Evolutionary conservation across 2,888 invertebrate genomes (phyloP), one percentile per base, ranked within the genome.

Genomic region (Drosophila yooni): DNA sequence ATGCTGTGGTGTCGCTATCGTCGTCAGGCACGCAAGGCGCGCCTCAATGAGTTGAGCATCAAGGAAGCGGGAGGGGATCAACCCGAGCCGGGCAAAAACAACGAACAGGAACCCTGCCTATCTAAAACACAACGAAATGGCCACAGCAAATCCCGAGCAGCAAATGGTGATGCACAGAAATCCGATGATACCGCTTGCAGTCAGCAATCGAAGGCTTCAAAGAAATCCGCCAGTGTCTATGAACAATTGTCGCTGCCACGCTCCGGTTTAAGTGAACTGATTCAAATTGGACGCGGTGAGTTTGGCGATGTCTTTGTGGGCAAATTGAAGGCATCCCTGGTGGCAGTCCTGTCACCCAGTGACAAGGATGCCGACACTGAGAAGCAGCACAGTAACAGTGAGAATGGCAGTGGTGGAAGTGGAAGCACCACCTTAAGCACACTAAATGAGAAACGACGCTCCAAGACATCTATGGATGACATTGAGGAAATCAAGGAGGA

Each of bases 241-340:
- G 98, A 98, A 79, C 96, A 96, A 82, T 93, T 98, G 15, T 94
- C 96, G 0, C 94, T 97, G 56, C 96, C 97, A 0, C 94, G 98
- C 38, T 95, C 95, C 3, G 94, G 97, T 66, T 94, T 98, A 0
- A 95, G 95, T 0, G 96, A 97, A 29, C 93, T 95, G 2, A 94
- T 95, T 11, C 94, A 95, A 46, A 94, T 96, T 5, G 96, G 98
- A 25, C 96, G 98, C 31, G 98, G 99, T 1, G 97, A 98, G 86
- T 99, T 98, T 90, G 99, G 99, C 0, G 98, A 98, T 84, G 96
- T 99, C 0, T 96, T 97, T 88, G 94, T 98, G 46, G 98, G 97
- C 56, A 97, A 95, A 92, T 94, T 83, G 92, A 94, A 86, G 89
- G 91, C 58, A 1, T 86, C 90, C 0, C 74, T 93, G 34, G 82